Percentiles rank a stretch among this genome's conserved stretches.
phyloP scores from a whole-genome alignment of 37 sponge, comb jelly and placozoan species.

The Cladorhizidae sp. region DNA sequence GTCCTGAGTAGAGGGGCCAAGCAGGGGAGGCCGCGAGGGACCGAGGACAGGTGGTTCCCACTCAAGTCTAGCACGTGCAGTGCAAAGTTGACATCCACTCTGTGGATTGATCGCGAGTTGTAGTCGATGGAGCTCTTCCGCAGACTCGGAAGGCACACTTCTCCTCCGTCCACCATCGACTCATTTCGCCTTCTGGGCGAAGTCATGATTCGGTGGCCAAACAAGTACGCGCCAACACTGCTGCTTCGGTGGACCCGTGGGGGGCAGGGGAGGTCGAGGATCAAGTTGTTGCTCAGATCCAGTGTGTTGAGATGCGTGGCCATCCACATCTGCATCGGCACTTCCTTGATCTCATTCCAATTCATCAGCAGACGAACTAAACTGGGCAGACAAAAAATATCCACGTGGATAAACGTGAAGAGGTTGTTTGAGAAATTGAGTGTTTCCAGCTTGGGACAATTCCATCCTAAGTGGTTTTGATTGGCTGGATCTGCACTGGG shows the following conservation, averaged over 20 bases:
- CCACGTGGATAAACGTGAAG: conserved; percentile 37
- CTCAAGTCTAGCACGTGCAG: conserved; percentile 45
- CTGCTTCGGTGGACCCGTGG: background rate
- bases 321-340: conserved; percentile 55
- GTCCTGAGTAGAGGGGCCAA: conserved; percentile 56
- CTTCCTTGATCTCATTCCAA: conserved; percentile 33
- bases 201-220: background rate
- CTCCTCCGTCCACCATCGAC: background rate
- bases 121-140: conserved; percentile 17
- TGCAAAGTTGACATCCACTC: background rate
- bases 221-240: background rate
- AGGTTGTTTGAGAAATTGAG: conserved; percentile 46
- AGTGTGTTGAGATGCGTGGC: conserved; percentile 40
- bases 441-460: conserved; percentile 14
- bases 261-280: conserved; percentile 44
- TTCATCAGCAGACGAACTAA: conserved; percentile 26
- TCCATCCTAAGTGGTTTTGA: background rate
- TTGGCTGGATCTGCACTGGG: conserved; percentile 17
- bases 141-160: conserved; percentile 5
- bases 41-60: conserved; percentile 44
- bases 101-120: conserved; percentile 1
- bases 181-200: background rate
- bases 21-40: conserved; percentile 56
- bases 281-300: conserved; percentile 37
- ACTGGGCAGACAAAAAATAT: conserved; percentile 40